These are phyloP conservation scores for Styela clava DNA, from an alignment of 23 tunicate species.

Conservation along the genomic window DNA sequence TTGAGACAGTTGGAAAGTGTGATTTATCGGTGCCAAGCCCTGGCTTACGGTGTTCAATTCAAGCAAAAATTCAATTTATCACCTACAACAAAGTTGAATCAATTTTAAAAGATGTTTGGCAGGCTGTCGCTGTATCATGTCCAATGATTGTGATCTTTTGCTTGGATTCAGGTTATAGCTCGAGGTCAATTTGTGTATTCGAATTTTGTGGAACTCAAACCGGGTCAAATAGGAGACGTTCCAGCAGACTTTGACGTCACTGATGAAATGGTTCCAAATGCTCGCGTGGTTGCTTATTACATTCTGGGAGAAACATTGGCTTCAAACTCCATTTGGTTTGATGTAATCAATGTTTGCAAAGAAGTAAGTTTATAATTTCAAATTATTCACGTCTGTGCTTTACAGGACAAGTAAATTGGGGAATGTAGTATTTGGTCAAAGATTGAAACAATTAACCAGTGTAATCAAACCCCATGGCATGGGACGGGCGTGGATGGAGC, in stretches of 20 bases:
- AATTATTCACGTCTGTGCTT: not conserved
- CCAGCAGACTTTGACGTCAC: not conserved
- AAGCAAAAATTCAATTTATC: too few relatives aligned
- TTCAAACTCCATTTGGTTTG: slow-evolving; percentile 35
- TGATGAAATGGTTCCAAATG: slow-evolving; percentile 35
- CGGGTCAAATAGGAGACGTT: not conserved
- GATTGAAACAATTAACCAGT: too few relatives aligned
- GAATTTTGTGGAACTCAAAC: not conserved
- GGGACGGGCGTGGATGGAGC: too few relatives aligned
- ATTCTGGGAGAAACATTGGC: slow-evolving; percentile 15
- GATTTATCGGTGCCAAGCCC: too few relatives aligned
- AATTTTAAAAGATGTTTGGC: too few relatives aligned
- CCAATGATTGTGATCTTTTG: too few relatives aligned
- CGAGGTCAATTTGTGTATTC: not conserved
- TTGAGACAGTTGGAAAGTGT: too few relatives aligned
- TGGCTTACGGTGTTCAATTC: too few relatives aligned
- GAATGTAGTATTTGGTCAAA: too few relatives aligned
- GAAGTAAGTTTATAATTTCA: slow-evolving; percentile 13
- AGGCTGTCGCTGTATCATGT: too few relatives aligned
- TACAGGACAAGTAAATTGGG: not conserved
- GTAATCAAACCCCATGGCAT: too few relatives aligned
- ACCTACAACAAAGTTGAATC: too few relatives aligned
- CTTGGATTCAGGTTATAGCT: not conserved
- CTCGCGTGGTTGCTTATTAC: slow-evolving; percentile 48
- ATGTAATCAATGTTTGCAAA: slow-evolving; percentile 45